phyloP scores from a whole-genome alignment of 1,140 invertebrate genomes.

The Mycetomoellerius zeteki region DNA sequence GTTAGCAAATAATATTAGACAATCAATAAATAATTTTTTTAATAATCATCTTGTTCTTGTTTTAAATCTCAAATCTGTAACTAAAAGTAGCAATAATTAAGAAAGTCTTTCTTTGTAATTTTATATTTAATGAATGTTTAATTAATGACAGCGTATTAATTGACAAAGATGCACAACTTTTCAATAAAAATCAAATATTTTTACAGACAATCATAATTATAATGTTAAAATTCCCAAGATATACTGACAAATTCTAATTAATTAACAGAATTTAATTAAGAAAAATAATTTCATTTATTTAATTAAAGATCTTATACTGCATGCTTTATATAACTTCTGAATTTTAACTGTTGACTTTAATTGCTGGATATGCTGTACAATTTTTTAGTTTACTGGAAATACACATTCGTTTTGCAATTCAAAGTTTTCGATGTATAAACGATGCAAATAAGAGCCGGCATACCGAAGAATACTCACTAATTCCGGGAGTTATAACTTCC shows the following conservation, averaged over 20 bases:
- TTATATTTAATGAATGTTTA: not conserved
- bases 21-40: not conserved
- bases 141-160: not conserved
- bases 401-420: not conserved
- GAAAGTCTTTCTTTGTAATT: not conserved
- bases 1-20: not conserved
- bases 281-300: not conserved
- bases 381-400: not conserved
- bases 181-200: not conserved
- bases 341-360: not conserved
- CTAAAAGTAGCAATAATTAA: not conserved
- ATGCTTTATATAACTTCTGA: not conserved
- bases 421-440: not conserved
- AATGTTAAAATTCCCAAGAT: not conserved
- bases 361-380: not conserved
- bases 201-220: not conserved
- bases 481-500: conserved; percentile 69
- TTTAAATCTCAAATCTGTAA: not conserved
- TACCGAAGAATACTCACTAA: conserved; percentile 48
- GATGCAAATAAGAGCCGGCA: conserved; percentile 26
- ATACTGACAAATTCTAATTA: not conserved
- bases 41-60: not conserved
- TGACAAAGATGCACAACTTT: not conserved
- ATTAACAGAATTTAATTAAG: not conserved
- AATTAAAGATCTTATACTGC: not conserved